phyloP scores from a whole-genome alignment of 2,113 vertebrate species.

The Leiothrix lutea region DNA sequence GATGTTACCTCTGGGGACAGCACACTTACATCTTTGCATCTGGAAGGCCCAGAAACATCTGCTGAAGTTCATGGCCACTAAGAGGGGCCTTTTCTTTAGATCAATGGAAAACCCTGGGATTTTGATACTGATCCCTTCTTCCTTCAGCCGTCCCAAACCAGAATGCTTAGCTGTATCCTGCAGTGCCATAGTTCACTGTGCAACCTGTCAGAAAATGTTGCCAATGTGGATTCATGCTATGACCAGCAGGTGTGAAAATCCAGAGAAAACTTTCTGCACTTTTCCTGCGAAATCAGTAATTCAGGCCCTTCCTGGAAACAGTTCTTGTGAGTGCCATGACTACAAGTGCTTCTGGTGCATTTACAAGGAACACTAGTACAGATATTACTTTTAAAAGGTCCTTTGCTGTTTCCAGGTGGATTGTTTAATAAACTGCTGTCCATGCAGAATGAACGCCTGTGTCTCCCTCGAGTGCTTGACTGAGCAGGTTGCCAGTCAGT shows the following conservation, averaged over 20 bases:
- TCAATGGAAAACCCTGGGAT: neutral
- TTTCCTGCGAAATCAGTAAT: neutral
- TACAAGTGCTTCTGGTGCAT: neutral
- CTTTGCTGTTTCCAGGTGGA: neutral
- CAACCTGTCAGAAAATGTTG: neutral
- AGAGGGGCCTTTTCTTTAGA: neutral
- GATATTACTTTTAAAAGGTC: neutral
- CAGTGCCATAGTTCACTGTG: accelerated
- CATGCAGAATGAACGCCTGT: accelerated
- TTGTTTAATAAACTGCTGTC: neutral
- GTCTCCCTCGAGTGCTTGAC: neutral
- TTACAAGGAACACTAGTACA: neutral
- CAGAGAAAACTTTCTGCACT: neutral
- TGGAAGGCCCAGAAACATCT: neutral
- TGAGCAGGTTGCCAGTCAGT: neutral
- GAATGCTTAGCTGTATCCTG: neutral
- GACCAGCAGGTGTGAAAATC: neutral
- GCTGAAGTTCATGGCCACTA: neutral
- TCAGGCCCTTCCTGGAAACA: accelerated
- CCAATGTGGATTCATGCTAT: accelerated
- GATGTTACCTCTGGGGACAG: neutral
- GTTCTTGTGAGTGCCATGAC: neutral
- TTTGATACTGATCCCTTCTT: neutral
- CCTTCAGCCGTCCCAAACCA: neutral
- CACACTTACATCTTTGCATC: neutral